phyloP scores from a whole-genome alignment of 1,140 invertebrate species.

The Cataglyphis hispanica region DNA sequence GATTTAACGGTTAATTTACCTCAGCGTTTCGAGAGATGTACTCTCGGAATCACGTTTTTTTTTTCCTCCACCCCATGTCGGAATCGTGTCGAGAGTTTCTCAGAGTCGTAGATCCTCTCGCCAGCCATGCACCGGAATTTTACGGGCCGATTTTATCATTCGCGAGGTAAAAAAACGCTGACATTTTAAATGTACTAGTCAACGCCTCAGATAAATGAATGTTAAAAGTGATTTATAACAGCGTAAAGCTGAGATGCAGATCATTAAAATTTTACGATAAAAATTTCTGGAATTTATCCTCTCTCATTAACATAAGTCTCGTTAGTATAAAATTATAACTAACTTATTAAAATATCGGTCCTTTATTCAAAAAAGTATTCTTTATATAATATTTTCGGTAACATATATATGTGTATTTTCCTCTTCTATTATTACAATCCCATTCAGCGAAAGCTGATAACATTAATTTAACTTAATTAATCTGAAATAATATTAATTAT shows the following conservation, averaged over 20 bases:
- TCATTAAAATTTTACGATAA: background rate
- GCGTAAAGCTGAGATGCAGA: background rate
- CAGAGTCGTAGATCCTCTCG: slow-evolving; percentile 39
- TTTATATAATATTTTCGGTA: background rate
- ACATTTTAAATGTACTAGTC: slow-evolving; percentile 36
- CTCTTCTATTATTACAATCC: background rate
- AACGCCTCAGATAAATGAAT: slow-evolving; percentile 15
- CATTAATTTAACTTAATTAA: background rate
- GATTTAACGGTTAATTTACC: slow-evolving; percentile 60
- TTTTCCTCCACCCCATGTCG: slow-evolving; percentile 21
- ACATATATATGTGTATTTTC: background rate
- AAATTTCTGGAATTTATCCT: background rate
- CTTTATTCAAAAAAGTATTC: background rate
- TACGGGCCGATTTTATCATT: slow-evolving; percentile 29
- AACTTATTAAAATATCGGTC: slow-evolving; percentile 19
- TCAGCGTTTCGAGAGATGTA: slow-evolving; percentile 53
- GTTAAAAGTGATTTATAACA: background rate
- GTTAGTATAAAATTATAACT: background rate
- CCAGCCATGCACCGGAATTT: slow-evolving; percentile 25
- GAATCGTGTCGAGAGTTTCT: slow-evolving; percentile 50
- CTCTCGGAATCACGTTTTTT: slow-evolving; percentile 48
- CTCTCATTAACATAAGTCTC: background rate
- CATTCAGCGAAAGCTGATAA: background rate
- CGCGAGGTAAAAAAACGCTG: slow-evolving; percentile 17
- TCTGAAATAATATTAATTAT: background rate